Conservation (phyloP, 2,113 vertebrate species). For the Conger conger region DNA sequence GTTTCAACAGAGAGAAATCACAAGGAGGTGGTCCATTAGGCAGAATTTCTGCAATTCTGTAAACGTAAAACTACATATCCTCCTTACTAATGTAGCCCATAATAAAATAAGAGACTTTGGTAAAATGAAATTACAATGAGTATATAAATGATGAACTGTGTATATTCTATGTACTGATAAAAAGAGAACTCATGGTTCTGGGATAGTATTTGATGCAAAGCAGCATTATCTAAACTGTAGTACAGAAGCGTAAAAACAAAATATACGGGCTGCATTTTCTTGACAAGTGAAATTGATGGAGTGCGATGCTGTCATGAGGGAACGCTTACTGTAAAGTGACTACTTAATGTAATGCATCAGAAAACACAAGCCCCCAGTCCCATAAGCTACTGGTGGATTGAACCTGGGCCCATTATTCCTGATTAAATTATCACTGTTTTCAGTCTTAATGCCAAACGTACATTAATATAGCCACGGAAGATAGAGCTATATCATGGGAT, state of each 20-base stretch:
- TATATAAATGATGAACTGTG: too few species aligned
- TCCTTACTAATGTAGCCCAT: constrained; percentile 15
- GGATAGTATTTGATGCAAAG: neutral
- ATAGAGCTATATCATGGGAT: neutral
- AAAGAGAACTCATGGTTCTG: too few species aligned
- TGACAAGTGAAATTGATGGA: neutral
- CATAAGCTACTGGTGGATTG: neutral
- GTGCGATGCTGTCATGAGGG: neutral
- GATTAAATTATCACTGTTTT: neutral
- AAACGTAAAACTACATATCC: constrained; percentile 34
- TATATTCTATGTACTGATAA: too few species aligned
- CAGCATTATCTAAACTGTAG: neutral
- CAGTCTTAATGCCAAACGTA: neutral
- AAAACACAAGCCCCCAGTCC: neutral
- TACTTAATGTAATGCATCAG: neutral
- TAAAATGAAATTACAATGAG: constrained; percentile 38
- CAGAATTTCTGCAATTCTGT: constrained; percentile 8
- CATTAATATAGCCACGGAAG: neutral
- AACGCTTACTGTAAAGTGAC: neutral
- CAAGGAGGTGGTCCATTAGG: constrained; percentile 49
- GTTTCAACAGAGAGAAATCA: neutral
- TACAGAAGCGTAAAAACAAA: neutral
- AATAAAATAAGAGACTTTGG: constrained; percentile 32
- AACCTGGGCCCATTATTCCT: neutral
- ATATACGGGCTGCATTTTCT: neutral